Conservation (phyloP, 2,113 vertebrate genomes). For the Serilophus lunatus region DNA sequence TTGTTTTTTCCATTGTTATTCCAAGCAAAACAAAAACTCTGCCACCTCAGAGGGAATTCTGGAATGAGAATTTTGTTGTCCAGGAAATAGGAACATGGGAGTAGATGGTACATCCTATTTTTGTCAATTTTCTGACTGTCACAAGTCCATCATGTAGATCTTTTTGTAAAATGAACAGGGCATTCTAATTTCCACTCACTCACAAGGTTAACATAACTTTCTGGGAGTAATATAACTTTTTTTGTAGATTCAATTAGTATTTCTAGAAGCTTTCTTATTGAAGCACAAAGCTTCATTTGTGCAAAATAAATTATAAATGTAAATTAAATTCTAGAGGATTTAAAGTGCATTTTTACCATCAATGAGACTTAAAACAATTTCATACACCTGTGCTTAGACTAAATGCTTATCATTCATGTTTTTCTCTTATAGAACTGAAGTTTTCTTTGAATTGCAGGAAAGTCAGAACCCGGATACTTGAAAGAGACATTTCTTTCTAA, state of each 20-base stretch:
- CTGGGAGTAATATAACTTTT: not conserved
- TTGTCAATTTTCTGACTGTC: not conserved
- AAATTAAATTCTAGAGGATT: not conserved
- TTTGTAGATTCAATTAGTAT: not conserved
- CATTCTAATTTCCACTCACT: not conserved
- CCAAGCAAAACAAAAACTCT: not conserved
- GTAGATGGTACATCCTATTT: not conserved
- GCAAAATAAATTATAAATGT: not conserved
- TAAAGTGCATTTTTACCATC: not conserved
- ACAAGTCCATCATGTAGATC: accelerated
- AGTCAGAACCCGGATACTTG: slow-evolving; percentile 28
- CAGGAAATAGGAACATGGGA: not conserved
- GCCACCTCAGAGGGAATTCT: not conserved
- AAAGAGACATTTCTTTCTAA: slow-evolving; percentile 67
- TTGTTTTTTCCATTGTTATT: not conserved
- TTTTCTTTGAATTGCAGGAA: slow-evolving; percentile 64
- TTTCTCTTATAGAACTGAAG: not conserved
- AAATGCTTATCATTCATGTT: not conserved
- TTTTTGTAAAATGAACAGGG: not conserved
- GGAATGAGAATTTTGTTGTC: not conserved
- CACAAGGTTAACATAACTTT: not conserved
- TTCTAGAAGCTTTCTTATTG: not conserved
- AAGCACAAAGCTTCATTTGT: not conserved
- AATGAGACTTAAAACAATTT: not conserved
- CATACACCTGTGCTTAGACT: not conserved